Conservation (phyloP, 2,113 vertebrate genomes). For the Cavia porcellus region DNA sequence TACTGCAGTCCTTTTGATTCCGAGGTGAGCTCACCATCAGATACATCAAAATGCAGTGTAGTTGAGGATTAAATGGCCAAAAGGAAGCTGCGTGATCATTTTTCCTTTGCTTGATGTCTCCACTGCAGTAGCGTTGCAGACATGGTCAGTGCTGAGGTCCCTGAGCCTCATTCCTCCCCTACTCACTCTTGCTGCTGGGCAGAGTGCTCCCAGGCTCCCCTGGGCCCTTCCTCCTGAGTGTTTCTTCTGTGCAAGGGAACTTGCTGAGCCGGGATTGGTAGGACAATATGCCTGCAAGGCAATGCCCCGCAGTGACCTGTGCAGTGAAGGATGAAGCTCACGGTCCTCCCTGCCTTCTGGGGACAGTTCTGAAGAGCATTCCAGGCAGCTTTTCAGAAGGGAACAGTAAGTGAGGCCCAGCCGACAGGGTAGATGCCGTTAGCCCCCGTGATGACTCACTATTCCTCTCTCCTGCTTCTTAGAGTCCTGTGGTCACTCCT, state of each 20-base stretch:
- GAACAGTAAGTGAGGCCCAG: not conserved
- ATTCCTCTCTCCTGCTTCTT: not conserved
- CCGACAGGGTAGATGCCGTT: not conserved
- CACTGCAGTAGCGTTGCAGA: not conserved
- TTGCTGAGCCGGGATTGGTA: not conserved
- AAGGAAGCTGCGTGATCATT: not conserved
- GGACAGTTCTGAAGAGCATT: no score
- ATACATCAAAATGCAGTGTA: not conserved
- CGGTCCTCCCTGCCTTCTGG: no score
- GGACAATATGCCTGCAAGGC: not conserved
- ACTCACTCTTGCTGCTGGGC: not conserved
- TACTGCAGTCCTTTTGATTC: not conserved
- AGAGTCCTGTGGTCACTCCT: not conserved
- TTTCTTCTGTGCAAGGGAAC: not conserved
- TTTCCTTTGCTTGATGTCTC: not conserved
- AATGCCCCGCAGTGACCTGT: not conserved
- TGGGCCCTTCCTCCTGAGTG: not conserved
- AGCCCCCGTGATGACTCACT: not conserved
- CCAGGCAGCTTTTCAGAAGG: no score
- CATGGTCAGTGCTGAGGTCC: not conserved
- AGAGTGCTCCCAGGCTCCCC: not conserved
- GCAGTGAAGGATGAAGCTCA: not conserved
- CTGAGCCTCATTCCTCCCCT: no score
- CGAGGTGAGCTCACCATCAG: not conserved
- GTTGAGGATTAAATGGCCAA: not conserved